Evolutionary conservation across 2,888 invertebrate genomes (phyloP), one percentile per base, ranked within the genome.

Genomic region (Leucophora obtusa): DNA sequence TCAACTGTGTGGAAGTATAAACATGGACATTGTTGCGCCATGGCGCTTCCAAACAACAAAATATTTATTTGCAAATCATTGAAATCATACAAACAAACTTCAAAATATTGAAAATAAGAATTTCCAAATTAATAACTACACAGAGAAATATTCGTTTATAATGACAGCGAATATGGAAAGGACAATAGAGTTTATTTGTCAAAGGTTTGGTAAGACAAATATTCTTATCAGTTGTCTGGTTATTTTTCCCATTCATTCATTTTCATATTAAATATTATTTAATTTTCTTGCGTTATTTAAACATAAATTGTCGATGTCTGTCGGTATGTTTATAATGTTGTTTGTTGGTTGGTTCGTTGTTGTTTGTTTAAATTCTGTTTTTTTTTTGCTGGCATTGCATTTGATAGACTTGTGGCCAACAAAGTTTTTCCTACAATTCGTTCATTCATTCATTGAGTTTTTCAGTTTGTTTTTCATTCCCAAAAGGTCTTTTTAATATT

Each of bases 401-500:
- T 73, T 81, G 81, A 81, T 77, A 77, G 81, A 81, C 73, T 77
- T 70, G 73, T 77, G 70, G 81, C 81, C 81, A 77, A 65, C 50
- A 77, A 74, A 70, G 51, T 74, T 73, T 38, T 68, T 38, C 43
- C 38, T 18, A 35, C 35, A 17, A n/a, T 18, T 24, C 21, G 11
- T 56, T 56, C 28, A 28, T 28, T 28, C 1, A 28, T n/a, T n/a
- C n/a, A 28, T 28, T 28, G 28, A 10, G 14, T 56, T 69, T 50
- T 59, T 70, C 24, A 18, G n/a, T 51, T 58, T 24, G 14, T 54
- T 38, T 63, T 72, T 59, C 17, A 47, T 10, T 33, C 7, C 51
- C 18, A 43, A 38, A 50, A 60, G 60, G 65, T 74, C 50, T 47
- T 15, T 74, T 76, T 28, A 53, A n/a, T 65, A 17, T 8, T 56